phyloP scores from a whole-genome alignment of 2,113 vertebrate species.

The Elachura formosa region DNA sequence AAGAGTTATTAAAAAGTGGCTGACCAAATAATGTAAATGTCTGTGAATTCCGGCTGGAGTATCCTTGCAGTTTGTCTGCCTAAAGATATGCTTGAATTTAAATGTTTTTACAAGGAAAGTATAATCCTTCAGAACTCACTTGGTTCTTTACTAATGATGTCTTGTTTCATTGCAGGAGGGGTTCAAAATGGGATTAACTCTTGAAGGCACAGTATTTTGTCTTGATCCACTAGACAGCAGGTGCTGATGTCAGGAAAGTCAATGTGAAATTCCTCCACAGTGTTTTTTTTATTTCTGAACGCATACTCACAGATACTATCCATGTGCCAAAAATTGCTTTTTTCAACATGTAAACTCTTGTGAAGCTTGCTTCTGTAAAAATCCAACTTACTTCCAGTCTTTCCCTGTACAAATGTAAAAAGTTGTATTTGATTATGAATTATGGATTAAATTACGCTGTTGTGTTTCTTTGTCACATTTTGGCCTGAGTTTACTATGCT shows the following conservation, averaged over 20 bases:
- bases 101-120: not conserved
- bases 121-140: not conserved
- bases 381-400: not conserved
- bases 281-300: not conserved
- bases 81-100: not conserved
- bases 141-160: not conserved
- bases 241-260: conserved; percentile 81
- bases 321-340: conserved; percentile 64
- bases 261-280: not conserved
- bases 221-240: conserved; percentile 91
- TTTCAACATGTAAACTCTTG: conserved; percentile 50
- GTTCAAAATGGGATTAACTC: conserved; percentile 99
- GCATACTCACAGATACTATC: not conserved
- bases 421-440: conserved; percentile 38
- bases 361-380: conserved; percentile 60
- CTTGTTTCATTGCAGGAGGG: conserved; percentile 88
- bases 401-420: conserved; percentile 62
- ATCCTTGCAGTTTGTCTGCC: not conserved
- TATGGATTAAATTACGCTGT: conserved; percentile 22
- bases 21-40: not conserved
- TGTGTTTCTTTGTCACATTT: conserved; percentile 15
- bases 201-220: conserved; percentile 95
- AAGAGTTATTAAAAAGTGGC: not conserved
- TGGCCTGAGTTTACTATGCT: not conserved
- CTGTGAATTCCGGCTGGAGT: not conserved